Evolutionary conservation across 2,797 vertebrate genomes (phyloP), one percentile per base, ranked within the genome.

Genomic region (Alca torda): DNA sequence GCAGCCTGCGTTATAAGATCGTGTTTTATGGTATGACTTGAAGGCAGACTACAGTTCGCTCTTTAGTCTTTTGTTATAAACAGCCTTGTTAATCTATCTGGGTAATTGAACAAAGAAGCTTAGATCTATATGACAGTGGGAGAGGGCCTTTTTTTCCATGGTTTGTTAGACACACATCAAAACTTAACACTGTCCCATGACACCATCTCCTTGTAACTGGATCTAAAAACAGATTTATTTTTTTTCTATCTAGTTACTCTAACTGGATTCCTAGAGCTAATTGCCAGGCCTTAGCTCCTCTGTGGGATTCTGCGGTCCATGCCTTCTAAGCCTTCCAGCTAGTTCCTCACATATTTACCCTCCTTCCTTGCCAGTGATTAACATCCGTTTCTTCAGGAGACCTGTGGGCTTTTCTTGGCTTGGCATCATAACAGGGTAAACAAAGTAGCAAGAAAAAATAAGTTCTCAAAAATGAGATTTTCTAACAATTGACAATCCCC

Each of bases 31-130:
- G 31, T 63, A 45, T 51, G 81, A 90, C 61, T 84, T 84, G 70
- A 67, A 89, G 53, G 61, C 84, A 91, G 46, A 87, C 35, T 51
- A 33, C 10, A 39, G n/a, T 33, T 81, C 50, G 11, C 6, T 82
- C 30, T 81, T 74, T 20, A 85, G 79, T 77, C 48, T 86, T 91
- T 69, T 84, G 21, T 67, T 74, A 50, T 89, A 65, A 84, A 68
- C 21, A 79, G n/a, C 26, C 46, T 82, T 76, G 39, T 84, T 95
- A 90, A 89, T 92, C 43, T 48, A 84, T 8, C 12, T 60, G 46
- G 39, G 46, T 91, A 93, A 91, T 60, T 90, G 81, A 89, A 76
- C 59, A 94, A 93, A 88, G 70, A 68, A 78, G 2, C 35, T 93
- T 73, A 84, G 60, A 92, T 69, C 39, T 82, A 43, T 43, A 37